A percentile compares a stretch with the other conserved stretches of the same genome.
These are phyloP conservation scores for Malurus splendens DNA, from an alignment of 2,797 vertebrate species.

Conservation along the genomic window DNA sequence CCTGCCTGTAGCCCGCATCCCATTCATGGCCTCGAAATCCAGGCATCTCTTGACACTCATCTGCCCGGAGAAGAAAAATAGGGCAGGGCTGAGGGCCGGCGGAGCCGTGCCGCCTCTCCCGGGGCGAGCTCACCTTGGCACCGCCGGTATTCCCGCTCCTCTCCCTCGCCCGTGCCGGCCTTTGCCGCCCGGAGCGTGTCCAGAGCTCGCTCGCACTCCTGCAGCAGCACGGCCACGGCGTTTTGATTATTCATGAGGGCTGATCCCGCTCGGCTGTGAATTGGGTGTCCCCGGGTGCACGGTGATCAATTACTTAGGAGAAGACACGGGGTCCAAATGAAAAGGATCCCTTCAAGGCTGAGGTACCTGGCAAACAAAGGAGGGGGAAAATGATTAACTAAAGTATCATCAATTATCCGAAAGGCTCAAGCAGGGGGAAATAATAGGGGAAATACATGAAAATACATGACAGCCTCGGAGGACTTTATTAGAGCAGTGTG, in stretches of 20 bases:
- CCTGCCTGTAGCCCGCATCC: constrained; percentile 51
- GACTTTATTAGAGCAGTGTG: constrained; percentile 60
- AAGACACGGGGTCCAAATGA: constrained; percentile 66
- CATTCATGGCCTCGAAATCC: constrained; percentile 69
- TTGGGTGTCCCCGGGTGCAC: constrained; percentile 54
- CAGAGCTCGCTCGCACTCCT: constrained; percentile 74
- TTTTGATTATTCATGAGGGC: constrained; percentile 69
- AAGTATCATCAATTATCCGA: constrained; percentile 72
- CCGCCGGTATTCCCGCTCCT: constrained; percentile 53
- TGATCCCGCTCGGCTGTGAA: constrained; percentile 45
- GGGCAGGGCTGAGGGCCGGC: constrained; percentile 18
- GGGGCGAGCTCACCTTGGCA: constrained; percentile 77
- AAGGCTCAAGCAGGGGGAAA: constrained; percentile 70
- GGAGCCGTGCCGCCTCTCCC: neutral
- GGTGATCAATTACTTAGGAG: constrained; percentile 68
- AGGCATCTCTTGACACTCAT: constrained; percentile 65
- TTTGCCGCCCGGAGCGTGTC: constrained; percentile 32
- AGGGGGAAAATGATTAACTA: constrained; percentile 73
- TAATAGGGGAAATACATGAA: constrained; percentile 66
- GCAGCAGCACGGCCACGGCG: constrained; percentile 67
- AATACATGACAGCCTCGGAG: constrained; percentile 58
- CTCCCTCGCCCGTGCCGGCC: constrained; percentile 36
- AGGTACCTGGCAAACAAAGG: constrained; percentile 76
- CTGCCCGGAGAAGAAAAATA: constrained; percentile 70
- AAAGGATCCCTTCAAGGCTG: constrained; percentile 66